These are phyloP conservation scores for Acrocephalus scirpaceus DNA, from an alignment of 2,797 vertebrate genomes.

Conservation along the genomic window DNA sequence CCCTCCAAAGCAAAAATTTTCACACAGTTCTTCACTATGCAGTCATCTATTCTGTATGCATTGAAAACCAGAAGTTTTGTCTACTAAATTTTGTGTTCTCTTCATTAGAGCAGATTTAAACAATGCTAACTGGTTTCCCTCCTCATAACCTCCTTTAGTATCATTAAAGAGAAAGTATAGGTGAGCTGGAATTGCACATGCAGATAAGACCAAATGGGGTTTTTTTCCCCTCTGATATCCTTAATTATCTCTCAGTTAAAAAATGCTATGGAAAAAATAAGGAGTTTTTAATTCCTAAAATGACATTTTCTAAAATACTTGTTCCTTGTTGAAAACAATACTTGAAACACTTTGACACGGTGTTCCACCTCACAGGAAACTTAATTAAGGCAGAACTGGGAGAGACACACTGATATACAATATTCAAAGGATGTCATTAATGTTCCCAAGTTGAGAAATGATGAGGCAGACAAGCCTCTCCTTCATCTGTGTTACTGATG, in stretches of 20 bases:
- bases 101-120: neutral
- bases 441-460: neutral
- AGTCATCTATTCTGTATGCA: neutral
- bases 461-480: conserved; percentile 6
- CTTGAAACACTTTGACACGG: neutral
- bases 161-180: neutral
- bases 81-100: neutral
- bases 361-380: neutral
- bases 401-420: neutral
- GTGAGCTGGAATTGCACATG: neutral
- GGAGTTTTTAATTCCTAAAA: neutral
- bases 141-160: neutral
- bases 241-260: neutral
- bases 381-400: conserved; percentile 9
- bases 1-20: neutral
- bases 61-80: neutral
- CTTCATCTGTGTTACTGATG: conserved; percentile 9
- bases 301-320: neutral
- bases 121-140: neutral
- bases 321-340: conserved; percentile 2
- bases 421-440: conserved; percentile 27
- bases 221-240: neutral
- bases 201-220: neutral
- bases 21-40: neutral
- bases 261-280: neutral